phyloP scores from a whole-genome alignment of 1,140 invertebrate genomes.

The Diorhabda sublineata region DNA sequence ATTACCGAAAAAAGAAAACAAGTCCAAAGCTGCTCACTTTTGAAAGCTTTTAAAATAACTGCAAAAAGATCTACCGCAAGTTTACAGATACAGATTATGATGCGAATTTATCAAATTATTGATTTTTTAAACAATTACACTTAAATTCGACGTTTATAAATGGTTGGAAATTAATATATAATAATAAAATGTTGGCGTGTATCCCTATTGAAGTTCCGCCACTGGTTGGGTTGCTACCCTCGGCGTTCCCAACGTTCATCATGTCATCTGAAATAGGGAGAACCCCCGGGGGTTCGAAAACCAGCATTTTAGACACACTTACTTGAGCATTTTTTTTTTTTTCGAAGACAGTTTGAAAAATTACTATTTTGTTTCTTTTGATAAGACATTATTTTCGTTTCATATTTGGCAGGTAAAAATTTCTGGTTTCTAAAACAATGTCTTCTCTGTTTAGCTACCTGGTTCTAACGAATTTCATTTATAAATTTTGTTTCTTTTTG shows the following conservation, averaged over 20 bases:
- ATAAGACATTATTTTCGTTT: not conserved
- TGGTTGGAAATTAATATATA: too few species aligned
- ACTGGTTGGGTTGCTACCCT: slow-evolving; percentile 1
- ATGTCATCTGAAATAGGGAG: not conserved
- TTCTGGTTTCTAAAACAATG: not conserved
- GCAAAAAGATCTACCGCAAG: too few species aligned
- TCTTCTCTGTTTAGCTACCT: not conserved
- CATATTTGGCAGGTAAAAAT: slow-evolving; percentile 1
- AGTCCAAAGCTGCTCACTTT: too few species aligned
- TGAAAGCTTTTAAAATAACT: too few species aligned
- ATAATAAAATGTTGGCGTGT: too few species aligned
- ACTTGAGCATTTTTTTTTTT: not conserved
- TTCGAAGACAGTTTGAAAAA: not conserved
- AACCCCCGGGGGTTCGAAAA: not conserved
- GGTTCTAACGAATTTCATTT: not conserved
- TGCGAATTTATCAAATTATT: too few species aligned
- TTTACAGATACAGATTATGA: too few species aligned
- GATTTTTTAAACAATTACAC: too few species aligned
- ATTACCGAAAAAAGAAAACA: too few species aligned
- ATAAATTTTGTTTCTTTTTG: too few species aligned
- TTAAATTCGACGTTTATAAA: too few species aligned
- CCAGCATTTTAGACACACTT: slow-evolving; percentile 1
- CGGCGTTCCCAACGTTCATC: not conserved
- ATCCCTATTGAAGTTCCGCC: not conserved
- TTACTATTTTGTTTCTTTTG: not conserved